Conservation (phyloP, 2,888 invertebrate genomes). For the Parnassius mnemosyne region DNA sequence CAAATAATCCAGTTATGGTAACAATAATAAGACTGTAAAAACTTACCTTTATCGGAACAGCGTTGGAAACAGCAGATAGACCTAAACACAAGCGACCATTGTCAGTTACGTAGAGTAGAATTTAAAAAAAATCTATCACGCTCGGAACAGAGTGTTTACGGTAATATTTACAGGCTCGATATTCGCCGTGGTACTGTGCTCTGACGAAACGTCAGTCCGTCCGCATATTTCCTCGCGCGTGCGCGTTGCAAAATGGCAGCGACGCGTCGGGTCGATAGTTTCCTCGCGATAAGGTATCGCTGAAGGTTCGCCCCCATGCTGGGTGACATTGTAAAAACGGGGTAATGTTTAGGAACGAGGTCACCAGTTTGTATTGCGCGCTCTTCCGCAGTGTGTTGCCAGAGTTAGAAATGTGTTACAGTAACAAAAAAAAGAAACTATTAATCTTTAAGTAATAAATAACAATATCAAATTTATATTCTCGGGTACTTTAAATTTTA, state of each 20-base stretch:
- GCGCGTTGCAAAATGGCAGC: conserved; percentile 44
- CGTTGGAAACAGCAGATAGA: not conserved
- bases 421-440: conserved; percentile 22
- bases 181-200: conserved; percentile 54
- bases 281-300: conserved; percentile 54
- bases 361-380: conserved; percentile 64
- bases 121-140: conserved; percentile 1
- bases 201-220: conserved; percentile 62
- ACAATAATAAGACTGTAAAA: not conserved
- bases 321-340: conserved; percentile 65
- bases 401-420: conserved; percentile 36
- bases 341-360: conserved; percentile 67
- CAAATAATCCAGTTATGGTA: not conserved
- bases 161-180: conserved; percentile 58
- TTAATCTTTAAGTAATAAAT: conserved; percentile 3
- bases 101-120: conserved; percentile 1
- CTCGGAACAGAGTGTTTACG: conserved; percentile 6
- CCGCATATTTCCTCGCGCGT: conserved; percentile 66
- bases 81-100: conserved; percentile 3
- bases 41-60: conserved; percentile 9
- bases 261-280: conserved; percentile 58
- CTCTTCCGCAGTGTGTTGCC: conserved; percentile 52
- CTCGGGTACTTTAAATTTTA: too few species aligned
- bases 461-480: not conserved
- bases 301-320: conserved; percentile 65